Conservation (phyloP, 2,797 vertebrate genomes). For the Pipistrellus nathusii region DNA sequence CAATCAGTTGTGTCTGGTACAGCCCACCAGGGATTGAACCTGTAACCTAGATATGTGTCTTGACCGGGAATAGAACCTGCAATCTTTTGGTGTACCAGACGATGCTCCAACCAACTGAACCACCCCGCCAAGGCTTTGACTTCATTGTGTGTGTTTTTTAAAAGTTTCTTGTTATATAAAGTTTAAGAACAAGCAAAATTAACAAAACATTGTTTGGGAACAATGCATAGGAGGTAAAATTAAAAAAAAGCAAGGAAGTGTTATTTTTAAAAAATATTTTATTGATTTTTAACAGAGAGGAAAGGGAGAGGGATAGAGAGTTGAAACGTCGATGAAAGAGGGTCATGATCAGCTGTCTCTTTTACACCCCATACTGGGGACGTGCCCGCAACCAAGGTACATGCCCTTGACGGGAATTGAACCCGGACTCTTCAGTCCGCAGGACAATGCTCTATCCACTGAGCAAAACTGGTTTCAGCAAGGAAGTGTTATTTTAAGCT, state of each 20-base stretch:
- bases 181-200: slow-evolving; percentile 42
- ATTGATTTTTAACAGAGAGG: no score
- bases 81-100: not conserved
- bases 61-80: not conserved
- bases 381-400: no score
- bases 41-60: not conserved
- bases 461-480: no score
- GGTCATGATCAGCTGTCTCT: no score
- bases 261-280: not conserved
- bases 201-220: slow-evolving; percentile 28
- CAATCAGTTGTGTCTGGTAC: not conserved
- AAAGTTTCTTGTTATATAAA: slow-evolving; percentile 50
- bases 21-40: not conserved
- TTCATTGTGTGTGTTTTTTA: not conserved
- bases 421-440: no score
- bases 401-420: no score
- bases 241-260: slow-evolving; percentile 18
- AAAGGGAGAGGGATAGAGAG: no score
- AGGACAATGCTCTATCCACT: no score
- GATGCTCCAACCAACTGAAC: not conserved
- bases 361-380: no score
- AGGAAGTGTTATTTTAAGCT: slow-evolving; percentile 27
- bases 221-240: not conserved
- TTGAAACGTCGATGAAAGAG: no score
- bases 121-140: not conserved